Base-by-base conservation (phyloP, 64 coral and sea anemone species). In the Pachyseris speciosa region DNA sequence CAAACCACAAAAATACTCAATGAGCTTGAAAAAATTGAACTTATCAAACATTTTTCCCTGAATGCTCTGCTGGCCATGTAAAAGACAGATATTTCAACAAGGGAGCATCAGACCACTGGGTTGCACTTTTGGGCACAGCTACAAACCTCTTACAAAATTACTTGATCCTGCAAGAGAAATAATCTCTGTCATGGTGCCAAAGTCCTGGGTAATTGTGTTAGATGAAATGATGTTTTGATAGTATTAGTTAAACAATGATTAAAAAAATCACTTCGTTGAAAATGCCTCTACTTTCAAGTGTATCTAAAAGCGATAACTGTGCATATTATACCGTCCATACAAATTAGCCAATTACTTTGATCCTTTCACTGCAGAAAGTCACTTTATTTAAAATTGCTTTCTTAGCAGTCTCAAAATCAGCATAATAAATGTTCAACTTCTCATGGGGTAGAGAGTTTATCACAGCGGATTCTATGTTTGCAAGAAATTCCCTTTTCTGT, bases 401-500 rank as follows among this genome's bases (percentile, higher is more conserved):
- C 33, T 88, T 75, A 22, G 49, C 67, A 49, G 29, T 27, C 5
- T 60, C 47, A 42, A 17, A 20, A 63, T 75, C 66, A 5, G 7
- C 7, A 31, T 15, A 75, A 27, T 73, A 68, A 53, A 24, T 41
- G 20, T 59, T 64, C 20, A 75, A 32, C 11, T 51, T 44, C 22
- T 88, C 85, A 59, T 61, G 69, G 37, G 69, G 85, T 70, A 88
- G 22, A 27, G 85, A 75, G 1, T 87, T 27, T 7, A 10, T 71
- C 1, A 88, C 69, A 88, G 75, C 75, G 13, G 49, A 9, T 42
- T 88, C 85, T 11, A 74, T 61, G 33, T 88, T 88, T 10, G 8
- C 8, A n/a, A 88, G 69, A n/a, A 88, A 69, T 1, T 24, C 9
- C 39, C 85, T 74, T 75, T 88, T n/a, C 69, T 36, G 69, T 88